phyloP scores from a whole-genome alignment of 2,113 vertebrate genomes.

The Grammomys dolichurus region DNA sequence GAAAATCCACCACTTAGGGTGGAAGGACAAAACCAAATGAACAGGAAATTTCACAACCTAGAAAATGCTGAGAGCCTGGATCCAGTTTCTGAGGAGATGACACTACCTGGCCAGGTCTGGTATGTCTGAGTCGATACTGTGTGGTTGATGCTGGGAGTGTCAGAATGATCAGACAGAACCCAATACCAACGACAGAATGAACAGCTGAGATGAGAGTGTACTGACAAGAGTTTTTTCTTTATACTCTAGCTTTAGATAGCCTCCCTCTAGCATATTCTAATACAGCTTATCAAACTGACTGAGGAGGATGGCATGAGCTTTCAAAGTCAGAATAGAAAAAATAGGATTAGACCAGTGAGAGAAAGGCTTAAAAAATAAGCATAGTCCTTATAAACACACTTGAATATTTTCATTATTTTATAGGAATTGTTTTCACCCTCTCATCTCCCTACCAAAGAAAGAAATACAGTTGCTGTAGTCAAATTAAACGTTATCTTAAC shows the following conservation, averaged over 20 bases:
- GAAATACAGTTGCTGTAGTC: background rate
- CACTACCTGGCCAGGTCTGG: background rate
- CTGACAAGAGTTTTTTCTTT: background rate
- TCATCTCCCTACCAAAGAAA: background rate
- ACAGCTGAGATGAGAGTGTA: background rate
- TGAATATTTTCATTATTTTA: background rate
- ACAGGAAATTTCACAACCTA: background rate
- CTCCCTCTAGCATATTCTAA: background rate
- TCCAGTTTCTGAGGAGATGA: background rate
- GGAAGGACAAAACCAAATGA: background rate
- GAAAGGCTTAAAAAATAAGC: background rate
- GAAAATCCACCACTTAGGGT: background rate
- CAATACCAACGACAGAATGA: background rate
- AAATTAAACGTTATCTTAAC: slow-evolving; percentile 36
- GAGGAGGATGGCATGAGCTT: background rate
- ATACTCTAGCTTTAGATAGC: background rate
- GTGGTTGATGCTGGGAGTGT: background rate
- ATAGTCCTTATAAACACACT: background rate
- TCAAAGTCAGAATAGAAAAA: background rate
- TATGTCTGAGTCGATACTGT: background rate
- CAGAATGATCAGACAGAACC: background rate
- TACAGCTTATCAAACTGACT: background rate
- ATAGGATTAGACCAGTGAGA: background rate
- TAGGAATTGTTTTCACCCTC: background rate
- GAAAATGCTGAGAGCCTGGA: background rate